These are phyloP conservation scores for Chelonus insularis DNA, from an alignment of 1,140 invertebrate species.

Conservation along the genomic window DNA sequence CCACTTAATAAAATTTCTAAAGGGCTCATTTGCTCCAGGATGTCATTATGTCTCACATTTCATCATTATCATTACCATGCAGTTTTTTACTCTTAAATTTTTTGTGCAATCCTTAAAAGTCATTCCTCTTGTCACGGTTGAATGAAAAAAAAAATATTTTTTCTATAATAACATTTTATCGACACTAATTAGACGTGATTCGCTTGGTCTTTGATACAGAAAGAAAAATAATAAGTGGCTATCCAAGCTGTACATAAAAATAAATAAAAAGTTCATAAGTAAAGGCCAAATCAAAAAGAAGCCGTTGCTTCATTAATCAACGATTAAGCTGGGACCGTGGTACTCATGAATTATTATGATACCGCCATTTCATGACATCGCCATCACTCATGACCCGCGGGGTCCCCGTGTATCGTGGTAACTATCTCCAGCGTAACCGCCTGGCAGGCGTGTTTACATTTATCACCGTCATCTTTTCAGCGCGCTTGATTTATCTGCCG, in stretches of 20 bases:
- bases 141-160: too few species aligned
- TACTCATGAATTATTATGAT: constrained; percentile 61
- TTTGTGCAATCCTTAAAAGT: too few species aligned
- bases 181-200: too few species aligned
- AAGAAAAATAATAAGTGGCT: constrained; percentile 15
- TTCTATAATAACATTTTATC: too few species aligned
- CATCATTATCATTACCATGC: too few species aligned
- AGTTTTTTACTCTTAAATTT: too few species aligned
- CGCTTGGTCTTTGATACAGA: too few species aligned
- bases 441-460: constrained; percentile 55
- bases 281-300: constrained; percentile 42
- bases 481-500: constrained; percentile 58
- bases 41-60: too few species aligned
- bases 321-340: constrained; percentile 53
- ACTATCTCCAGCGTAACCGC: constrained; percentile 30
- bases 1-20: too few species aligned
- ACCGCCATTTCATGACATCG: constrained; percentile 58
- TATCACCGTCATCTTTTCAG: constrained; percentile 61
- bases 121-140: too few species aligned
- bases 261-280: constrained; percentile 38
- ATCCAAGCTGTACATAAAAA: constrained; percentile 20
- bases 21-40: too few species aligned
- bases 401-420: constrained; percentile 28
- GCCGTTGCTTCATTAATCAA: constrained; percentile 57
- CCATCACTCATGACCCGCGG: constrained; percentile 57